A percentile compares a stretch with the other conserved stretches of the same genome.
Evolutionary conservation across 2,888 invertebrate genomes (phyloP).

Genomic region (Nudaria mundana): DNA sequence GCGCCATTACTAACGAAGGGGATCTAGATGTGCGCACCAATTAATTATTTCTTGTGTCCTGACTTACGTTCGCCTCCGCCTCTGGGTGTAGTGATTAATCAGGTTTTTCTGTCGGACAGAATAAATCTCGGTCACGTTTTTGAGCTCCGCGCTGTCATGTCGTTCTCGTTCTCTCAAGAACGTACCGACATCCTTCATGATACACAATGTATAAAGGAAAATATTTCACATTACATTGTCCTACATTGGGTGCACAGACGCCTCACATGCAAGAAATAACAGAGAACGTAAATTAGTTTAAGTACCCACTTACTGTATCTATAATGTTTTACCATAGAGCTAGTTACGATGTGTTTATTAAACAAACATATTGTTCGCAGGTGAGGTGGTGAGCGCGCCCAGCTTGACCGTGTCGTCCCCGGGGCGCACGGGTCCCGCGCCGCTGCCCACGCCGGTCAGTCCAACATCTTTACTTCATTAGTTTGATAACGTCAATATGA

Average conservation of each 20-base stretch:
- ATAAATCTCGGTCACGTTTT: slow-evolving; percentile 50
- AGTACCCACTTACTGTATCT: too few species aligned
- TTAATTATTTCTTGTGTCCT: slow-evolving; percentile 68
- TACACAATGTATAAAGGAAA: too few species aligned
- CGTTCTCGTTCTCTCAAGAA: too few species aligned
- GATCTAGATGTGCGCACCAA: slow-evolving; percentile 34
- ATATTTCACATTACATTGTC: too few species aligned
- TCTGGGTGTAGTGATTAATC: slow-evolving; percentile 68
- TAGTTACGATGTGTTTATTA: too few species aligned
- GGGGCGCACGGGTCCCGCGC: slow-evolving; percentile 52
- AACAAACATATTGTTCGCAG: slow-evolving; percentile 29
- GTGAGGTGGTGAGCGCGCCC: slow-evolving; percentile 49
- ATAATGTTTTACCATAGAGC: too few species aligned
- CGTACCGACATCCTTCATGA: too few species aligned
- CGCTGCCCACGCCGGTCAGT: slow-evolving; percentile 60
- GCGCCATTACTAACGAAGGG: too few species aligned
- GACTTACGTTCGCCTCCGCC: slow-evolving; percentile 62
- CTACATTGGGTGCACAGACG: too few species aligned
- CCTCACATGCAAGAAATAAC: too few species aligned
- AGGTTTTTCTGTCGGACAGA: slow-evolving; percentile 54
- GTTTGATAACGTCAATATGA: neutral
- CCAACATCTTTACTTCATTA: neutral
- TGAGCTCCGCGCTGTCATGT: slow-evolving; percentile 22
- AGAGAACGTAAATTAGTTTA: too few species aligned
- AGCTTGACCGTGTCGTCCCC: slow-evolving; percentile 53